Conservation (phyloP, 2,113 vertebrate genomes). For the Lanius collurio region DNA sequence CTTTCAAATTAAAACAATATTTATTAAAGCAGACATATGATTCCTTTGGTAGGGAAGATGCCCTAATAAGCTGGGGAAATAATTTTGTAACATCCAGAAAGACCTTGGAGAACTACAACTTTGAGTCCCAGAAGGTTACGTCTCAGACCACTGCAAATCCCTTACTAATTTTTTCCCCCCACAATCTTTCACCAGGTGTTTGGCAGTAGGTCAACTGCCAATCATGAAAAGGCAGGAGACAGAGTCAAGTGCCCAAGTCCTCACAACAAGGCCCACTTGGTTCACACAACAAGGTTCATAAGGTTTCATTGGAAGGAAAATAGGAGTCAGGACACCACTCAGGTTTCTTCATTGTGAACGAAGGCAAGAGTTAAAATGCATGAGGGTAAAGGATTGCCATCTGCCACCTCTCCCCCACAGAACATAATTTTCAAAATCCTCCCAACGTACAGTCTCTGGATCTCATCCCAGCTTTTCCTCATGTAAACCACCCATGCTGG, state of each 20-base stretch:
- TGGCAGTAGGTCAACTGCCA: background rate
- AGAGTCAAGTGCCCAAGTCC: background rate
- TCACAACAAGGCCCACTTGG: background rate
- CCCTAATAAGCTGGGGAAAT: background rate
- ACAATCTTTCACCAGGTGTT: background rate
- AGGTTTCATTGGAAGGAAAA: background rate
- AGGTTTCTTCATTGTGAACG: background rate
- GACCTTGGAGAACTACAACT: background rate
- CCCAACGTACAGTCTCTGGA: background rate
- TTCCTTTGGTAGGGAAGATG: background rate
- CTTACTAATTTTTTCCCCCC: background rate
- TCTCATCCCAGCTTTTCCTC: background rate
- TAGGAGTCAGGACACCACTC: background rate
- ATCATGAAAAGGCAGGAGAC: background rate
- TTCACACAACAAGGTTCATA: rapidly evolving
- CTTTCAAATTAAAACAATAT: background rate
- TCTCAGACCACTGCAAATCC: background rate
- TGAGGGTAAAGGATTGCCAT: background rate
- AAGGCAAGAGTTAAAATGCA: background rate
- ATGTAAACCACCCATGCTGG: rapidly evolving
- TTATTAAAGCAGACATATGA: background rate
- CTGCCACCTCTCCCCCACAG: background rate
- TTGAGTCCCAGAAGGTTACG: background rate
- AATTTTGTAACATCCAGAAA: background rate
- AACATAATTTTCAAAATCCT: background rate